Evolutionary conservation across 2,888 invertebrate species (phyloP).

Genomic region (Leptothorax acervorum): DNA sequence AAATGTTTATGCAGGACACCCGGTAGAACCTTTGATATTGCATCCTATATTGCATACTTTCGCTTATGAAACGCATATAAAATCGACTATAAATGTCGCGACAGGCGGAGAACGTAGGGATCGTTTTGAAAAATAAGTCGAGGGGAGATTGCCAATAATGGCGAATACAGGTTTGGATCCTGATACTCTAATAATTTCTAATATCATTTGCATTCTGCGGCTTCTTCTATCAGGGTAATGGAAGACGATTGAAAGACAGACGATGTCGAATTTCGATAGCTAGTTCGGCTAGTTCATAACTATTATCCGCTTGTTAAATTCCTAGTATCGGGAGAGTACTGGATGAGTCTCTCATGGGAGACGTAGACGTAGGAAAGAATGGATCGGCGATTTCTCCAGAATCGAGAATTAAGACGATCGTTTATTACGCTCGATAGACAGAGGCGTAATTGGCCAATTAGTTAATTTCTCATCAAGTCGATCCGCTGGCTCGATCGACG

Average conservation of each 20-base stretch:
- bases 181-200: not conserved
- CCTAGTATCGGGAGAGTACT: not conserved
- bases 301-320: conserved; percentile 57
- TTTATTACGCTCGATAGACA: conserved; percentile 70
- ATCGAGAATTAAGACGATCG: conserved; percentile 72
- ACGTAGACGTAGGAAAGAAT: conserved; percentile 47
- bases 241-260: conserved; percentile 49
- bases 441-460: conserved; percentile 80
- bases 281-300: conserved; percentile 2
- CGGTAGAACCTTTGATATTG: not conserved
- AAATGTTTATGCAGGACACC: conserved; percentile 1
- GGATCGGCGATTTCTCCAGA: conserved; percentile 73
- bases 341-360: not conserved
- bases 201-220: not conserved
- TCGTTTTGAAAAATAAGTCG: not conserved
- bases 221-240: not conserved
- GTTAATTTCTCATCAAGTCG: conserved; percentile 79
- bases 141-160: not conserved
- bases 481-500: not conserved
- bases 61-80: not conserved
- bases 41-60: not conserved
- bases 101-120: not conserved
- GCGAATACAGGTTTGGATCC: not conserved
- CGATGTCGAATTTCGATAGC: conserved; percentile 49
- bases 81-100: not conserved